These are phyloP conservation scores for Poecilia wingei DNA, from an alignment of 2,797 vertebrate genomes.

Conservation along the genomic window DNA sequence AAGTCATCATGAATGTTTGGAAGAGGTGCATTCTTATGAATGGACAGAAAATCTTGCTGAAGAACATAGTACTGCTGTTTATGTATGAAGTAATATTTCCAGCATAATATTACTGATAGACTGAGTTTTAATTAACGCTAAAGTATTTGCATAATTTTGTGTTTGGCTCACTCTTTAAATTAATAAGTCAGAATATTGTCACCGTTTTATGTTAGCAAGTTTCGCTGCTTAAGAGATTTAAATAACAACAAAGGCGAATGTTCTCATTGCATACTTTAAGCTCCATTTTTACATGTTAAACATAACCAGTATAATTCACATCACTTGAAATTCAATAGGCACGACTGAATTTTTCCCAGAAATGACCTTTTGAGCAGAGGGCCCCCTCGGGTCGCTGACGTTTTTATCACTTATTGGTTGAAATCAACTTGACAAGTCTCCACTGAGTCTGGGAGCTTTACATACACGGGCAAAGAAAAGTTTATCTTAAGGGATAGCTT, in stretches of 20 bases:
- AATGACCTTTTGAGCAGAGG: not conserved
- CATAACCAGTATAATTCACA: not conserved
- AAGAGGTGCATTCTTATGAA: not conserved
- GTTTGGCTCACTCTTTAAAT: not conserved
- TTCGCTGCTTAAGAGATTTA: not conserved
- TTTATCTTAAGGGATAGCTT: not conserved
- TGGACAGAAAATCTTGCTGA: constrained; percentile 38
- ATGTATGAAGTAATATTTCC: not conserved
- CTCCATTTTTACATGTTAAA: not conserved
- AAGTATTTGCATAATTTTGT: not conserved
- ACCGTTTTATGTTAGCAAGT: not conserved
- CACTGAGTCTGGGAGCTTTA: constrained; percentile 1
- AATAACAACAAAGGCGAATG: no score
- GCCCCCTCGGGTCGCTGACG: not conserved
- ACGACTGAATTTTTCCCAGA: not conserved
- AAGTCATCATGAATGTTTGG: not conserved
- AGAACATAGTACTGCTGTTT: constrained; percentile 3
- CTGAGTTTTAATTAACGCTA: not conserved
- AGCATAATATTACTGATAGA: not conserved
- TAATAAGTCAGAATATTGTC: not conserved
- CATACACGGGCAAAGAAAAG: not conserved
- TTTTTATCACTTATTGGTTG: constrained; percentile 3
- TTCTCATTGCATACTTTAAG: not conserved
- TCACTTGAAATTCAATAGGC: not conserved
- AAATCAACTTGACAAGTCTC: not conserved